phyloP scores from a whole-genome alignment of 2,888 invertebrate genomes.

The Argyresthia goedartella region DNA sequence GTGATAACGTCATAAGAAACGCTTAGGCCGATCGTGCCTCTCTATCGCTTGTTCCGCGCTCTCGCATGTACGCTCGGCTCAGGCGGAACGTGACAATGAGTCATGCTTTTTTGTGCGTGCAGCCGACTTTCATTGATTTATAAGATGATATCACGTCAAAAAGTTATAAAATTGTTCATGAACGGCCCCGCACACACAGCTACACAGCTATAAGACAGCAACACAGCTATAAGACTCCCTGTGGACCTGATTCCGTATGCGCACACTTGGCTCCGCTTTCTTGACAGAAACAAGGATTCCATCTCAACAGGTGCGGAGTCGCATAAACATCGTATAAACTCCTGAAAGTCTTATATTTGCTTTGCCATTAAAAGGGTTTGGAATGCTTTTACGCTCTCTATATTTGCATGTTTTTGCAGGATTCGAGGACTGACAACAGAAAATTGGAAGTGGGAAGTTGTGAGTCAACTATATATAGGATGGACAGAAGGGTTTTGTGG shows the following conservation, averaged over 20 bases:
- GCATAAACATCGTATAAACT: not conserved
- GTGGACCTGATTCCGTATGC: not conserved
- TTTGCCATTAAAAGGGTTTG: conserved; percentile 42
- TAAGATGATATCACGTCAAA: too few relatives aligned
- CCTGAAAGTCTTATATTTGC: conserved; percentile 25
- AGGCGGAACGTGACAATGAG: too few relatives aligned
- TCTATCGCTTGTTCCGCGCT: too few relatives aligned
- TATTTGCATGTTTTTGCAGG: conserved; percentile 47
- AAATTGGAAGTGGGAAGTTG: conserved; percentile 6
- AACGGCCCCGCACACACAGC: too few relatives aligned
- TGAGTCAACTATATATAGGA: conserved; percentile 4
- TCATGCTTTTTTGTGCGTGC: too few relatives aligned
- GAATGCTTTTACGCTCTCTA: conserved; percentile 30
- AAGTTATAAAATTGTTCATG: too few relatives aligned
- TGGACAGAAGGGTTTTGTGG: too few relatives aligned
- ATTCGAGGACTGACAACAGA: not conserved
- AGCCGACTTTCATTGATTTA: too few relatives aligned
- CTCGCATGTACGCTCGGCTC: too few relatives aligned
- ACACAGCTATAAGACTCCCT: not conserved
- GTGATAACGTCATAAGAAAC: too few relatives aligned
- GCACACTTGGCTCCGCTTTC: not conserved
- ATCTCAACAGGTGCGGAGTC: conserved; percentile 1
- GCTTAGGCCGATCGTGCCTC: too few relatives aligned
- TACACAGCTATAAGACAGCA: too few relatives aligned
- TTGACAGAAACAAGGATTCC: conserved; percentile 1